Evolutionary conservation across 2,113 vertebrate species (phyloP), one percentile per base, ranked within the genome.

Genomic region (Rhinoderma darwinii): DNA sequence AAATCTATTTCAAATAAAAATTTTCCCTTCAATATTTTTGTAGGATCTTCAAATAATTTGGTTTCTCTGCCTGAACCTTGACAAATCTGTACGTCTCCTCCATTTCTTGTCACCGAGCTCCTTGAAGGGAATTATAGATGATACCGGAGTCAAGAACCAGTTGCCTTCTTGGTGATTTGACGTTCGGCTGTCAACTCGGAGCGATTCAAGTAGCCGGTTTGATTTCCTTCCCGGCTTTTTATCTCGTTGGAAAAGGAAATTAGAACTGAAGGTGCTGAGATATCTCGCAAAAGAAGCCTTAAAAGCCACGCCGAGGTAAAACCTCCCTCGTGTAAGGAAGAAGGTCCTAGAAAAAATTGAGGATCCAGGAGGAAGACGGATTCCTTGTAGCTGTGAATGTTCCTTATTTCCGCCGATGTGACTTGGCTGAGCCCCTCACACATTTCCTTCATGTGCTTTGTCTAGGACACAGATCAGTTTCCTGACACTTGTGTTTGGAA

Each of bases 81-180:
- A 80, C 77, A 80, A 80, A 80, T 59, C 35, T 80, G 50, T 59
- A 56, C 35, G 77, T 80, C 77, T 80, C 47, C 41, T 73, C 66
- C 68, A 70, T 72, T 73, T 51, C 75, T 47, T n/a, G 54, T 78
- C 74, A 50, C 41, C 14, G 43, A 78, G 39, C 73, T 66, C 43
- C 74, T 47, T 22, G 74, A 68, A 78, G 84, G 74, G 74, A 86
- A 86, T 51, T 68, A 66, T 66, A 86, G 35, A 77, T 77, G 74
- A 85, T 78, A 50, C 41, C 4, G 32, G 41, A 86, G 84, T 86
- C 84, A 78, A 63, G 56, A 86, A 76, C 56, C 56, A 25, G 74
- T 78, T 86, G 54, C 41, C 74, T 73, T 84, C 37, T 56, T 59
- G 70, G 32, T 59, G 83, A 84, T 84, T 84, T 76, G 83, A 78